phyloP scores from a whole-genome alignment of 1,140 invertebrate species.

The Philopotamus ludificatus region DNA sequence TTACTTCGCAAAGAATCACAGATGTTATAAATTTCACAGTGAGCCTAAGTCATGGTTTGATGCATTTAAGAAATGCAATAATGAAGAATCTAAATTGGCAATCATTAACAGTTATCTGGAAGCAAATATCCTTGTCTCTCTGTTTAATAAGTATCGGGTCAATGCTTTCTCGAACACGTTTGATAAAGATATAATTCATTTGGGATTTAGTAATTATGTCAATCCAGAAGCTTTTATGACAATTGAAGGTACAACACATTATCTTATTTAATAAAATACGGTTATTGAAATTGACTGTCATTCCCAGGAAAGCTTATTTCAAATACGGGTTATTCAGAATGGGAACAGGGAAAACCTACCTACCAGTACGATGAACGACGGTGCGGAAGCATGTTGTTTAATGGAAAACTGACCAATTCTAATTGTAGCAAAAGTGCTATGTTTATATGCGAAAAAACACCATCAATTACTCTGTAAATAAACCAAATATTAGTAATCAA shows the following conservation, averaged over 20 bases:
- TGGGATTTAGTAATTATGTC: constrained; percentile 12
- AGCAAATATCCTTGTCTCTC: constrained; percentile 36
- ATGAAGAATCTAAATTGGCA: constrained; percentile 46
- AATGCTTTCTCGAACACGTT: no score
- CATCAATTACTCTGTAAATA: no score
- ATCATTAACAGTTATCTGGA: constrained; percentile 48
- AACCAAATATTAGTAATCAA: no score
- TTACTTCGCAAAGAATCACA: no score
- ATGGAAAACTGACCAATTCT: constrained; percentile 19
- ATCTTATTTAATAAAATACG: no score
- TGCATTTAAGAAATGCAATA: constrained; percentile 45
- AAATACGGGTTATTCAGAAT: constrained; percentile 16
- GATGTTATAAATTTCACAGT: constrained; percentile 49
- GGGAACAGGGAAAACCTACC: constrained; percentile 32
- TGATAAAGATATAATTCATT: constrained; percentile 8
- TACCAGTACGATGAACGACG: constrained; percentile 15
- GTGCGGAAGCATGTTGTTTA: constrained; percentile 27
- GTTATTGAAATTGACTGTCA: no score
- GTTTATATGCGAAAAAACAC: constrained; percentile 25
- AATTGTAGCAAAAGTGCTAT: constrained; percentile 13
- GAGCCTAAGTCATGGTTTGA: constrained; percentile 47
- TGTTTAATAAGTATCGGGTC: background rate
- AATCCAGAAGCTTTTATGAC: background rate
- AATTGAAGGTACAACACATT: constrained; percentile 1
- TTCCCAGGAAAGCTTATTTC: background rate